Base-by-base conservation (phyloP, 2,797 vertebrate genomes). In the Cetoscarus ocellatus region DNA sequence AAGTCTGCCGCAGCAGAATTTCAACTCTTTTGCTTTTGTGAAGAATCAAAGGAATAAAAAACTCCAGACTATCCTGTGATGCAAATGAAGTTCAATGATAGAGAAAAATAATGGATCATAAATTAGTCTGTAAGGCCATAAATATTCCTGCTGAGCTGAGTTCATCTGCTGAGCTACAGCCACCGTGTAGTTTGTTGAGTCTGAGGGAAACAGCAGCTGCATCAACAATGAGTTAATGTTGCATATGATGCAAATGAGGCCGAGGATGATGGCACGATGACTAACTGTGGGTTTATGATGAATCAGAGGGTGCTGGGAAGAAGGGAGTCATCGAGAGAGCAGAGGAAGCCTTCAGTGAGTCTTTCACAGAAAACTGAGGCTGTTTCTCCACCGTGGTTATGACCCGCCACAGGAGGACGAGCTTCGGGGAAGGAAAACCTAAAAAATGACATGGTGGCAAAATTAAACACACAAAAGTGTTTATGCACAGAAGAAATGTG, bases 161-260 rank as follows among this genome's bases (percentile, higher is more conserved):
- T 27, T 27, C 2, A 27, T 27, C 27, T 27, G 27, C 27, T 27
- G 27, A 27, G 4, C 27, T 4, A 27, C 27, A 27, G 27, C 27
- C 27, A 27, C 27, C 27, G 27, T n/a, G 15, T 15, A 47, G 45
- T 47, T 47, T 47, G 44, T 45, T 45, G 13, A 45, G 14, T 27
- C 27, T 47, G n/a, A 17, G n/a, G 45, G 17, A 15, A 18, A 48
- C 8, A 15, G 58, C 10, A 64, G 42, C 62, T 60, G 55, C 55
- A 65, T 58, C 58, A 53, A 49, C 19, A 59, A 66, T 42, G 1
- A 67, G 70, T 67, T 17, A 66, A 61, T 73, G 44, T 70, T 47
- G 42, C 58, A 49, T 45, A 60, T 61, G 47, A 66, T 57, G 50
- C 14, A 65, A 67, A 74, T 51, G 34, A 70, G 59, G 48, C 51